Conservation (phyloP, 2,797 vertebrate species). For the Anomalospiza imberbis region DNA sequence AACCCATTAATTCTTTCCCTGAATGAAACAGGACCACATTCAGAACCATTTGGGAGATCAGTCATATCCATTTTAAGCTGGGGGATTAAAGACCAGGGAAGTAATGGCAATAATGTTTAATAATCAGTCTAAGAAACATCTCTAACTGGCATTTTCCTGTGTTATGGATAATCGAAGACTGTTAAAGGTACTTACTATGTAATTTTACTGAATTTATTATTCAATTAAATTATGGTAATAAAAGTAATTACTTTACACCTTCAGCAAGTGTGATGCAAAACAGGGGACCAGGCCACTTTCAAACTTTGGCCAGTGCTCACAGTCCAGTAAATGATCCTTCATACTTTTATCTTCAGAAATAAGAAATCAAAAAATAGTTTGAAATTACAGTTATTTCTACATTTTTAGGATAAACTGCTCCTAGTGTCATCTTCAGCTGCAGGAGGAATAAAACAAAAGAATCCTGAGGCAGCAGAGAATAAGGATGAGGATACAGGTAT, state of each 20-base stretch:
- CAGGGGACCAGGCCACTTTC: constrained; percentile 14
- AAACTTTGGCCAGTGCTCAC: background rate
- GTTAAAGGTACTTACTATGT: background rate
- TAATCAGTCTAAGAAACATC: background rate
- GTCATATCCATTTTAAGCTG: background rate
- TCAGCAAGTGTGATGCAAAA: constrained; percentile 60
- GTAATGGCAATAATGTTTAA: background rate
- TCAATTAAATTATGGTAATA: background rate
- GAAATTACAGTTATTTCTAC: background rate
- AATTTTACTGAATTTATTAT: background rate
- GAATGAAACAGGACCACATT: background rate
- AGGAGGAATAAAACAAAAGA: background rate
- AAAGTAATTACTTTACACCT: constrained; percentile 1
- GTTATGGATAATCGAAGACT: background rate
- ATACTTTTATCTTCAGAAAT: constrained; percentile 39
- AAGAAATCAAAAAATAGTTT: background rate
- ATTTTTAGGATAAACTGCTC: background rate
- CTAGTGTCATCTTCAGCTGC: background rate
- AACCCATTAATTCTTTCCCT: background rate
- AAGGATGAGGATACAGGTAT: background rate
- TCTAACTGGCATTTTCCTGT: background rate
- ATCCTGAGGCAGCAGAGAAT: background rate
- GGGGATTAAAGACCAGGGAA: background rate
- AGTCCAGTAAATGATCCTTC: constrained; percentile 32
- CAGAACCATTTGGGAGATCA: background rate